Evolutionary conservation across 64 coral and sea anemone species (phyloP).

Genomic region (Cladopsammia gracilis): DNA sequence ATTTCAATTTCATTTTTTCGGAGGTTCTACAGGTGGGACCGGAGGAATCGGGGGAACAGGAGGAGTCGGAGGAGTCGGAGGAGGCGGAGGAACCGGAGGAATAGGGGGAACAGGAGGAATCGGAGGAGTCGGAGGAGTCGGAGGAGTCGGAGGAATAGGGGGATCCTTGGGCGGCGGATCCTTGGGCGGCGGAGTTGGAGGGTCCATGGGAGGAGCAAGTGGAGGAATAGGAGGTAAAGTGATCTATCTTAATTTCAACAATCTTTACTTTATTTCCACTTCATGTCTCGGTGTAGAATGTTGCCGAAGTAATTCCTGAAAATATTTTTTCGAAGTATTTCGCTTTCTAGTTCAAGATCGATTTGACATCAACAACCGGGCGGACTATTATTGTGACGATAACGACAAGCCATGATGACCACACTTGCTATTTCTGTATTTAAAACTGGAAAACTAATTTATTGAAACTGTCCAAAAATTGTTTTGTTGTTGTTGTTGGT

Average conservation of each 20-base stretch:
- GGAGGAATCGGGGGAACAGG: background rate
- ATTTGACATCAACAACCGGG: no score
- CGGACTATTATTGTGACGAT: no score
- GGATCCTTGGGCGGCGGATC: background rate
- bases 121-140: background rate
- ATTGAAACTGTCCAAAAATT: no score
- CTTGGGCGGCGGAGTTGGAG: background rate
- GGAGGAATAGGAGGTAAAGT: conserved; percentile 30
- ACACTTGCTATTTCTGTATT: no score
- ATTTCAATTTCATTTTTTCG: background rate
- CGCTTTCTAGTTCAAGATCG: no score
- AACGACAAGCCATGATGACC: no score
- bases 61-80: background rate
- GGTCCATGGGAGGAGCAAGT: background rate
- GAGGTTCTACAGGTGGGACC: background rate
- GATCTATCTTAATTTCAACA: background rate
- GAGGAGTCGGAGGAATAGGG: background rate
- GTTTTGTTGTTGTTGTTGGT: no score
- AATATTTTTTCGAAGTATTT: no score
- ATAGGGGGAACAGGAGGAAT: background rate
- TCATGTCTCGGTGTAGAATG: no score
- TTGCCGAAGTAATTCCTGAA: no score
- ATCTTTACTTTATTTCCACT: no score
- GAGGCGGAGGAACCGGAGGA: background rate
- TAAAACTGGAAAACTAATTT: no score